phyloP scores from a whole-genome alignment of 2,888 invertebrate species.

The Ferdinandea cuprea region DNA sequence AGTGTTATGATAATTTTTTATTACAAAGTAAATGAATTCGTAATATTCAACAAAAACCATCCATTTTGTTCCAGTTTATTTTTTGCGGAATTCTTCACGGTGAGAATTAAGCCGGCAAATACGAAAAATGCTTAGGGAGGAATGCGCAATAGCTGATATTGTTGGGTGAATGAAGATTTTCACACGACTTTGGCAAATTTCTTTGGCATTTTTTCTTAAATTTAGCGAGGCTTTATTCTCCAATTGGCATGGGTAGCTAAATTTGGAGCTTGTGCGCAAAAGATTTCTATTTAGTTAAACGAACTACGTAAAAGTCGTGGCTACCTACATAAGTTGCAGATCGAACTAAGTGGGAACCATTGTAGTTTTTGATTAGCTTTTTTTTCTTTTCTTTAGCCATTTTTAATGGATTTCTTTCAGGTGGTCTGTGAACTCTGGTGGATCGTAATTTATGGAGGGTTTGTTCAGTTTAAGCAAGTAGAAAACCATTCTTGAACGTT shows the following conservation, averaged over 20 bases:
- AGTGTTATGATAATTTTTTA: conserved; percentile 59
- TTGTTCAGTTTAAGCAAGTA: too few relatives aligned
- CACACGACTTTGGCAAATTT: not conserved
- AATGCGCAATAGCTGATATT: not conserved
- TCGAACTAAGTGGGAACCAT: too few relatives aligned
- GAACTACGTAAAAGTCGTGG: too few relatives aligned
- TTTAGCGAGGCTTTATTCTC: conserved; percentile 7
- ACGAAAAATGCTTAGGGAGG: not conserved
- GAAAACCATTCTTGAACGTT: too few relatives aligned
- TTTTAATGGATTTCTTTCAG: too few relatives aligned
- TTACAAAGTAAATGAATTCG: conserved; percentile 45
- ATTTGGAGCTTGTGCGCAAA: not conserved
- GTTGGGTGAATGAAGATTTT: conserved; percentile 13
- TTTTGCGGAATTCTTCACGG: not conserved
- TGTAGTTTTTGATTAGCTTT: too few relatives aligned
- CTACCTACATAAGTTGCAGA: too few relatives aligned
- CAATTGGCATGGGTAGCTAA: conserved; percentile 10
- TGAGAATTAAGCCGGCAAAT: not conserved
- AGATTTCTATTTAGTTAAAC: not conserved
- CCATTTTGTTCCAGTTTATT: conserved; percentile 13
- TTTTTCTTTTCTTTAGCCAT: too few relatives aligned
- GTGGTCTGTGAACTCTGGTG: too few relatives aligned
- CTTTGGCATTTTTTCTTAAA: not conserved
- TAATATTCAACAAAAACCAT: conserved; percentile 47
- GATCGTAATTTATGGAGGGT: too few relatives aligned